A percentile compares a stretch with the other conserved stretches of the same genome.
Evolutionary conservation across 2,797 vertebrate genomes (phyloP).

Genomic region (Anolis apletophallus): DNA sequence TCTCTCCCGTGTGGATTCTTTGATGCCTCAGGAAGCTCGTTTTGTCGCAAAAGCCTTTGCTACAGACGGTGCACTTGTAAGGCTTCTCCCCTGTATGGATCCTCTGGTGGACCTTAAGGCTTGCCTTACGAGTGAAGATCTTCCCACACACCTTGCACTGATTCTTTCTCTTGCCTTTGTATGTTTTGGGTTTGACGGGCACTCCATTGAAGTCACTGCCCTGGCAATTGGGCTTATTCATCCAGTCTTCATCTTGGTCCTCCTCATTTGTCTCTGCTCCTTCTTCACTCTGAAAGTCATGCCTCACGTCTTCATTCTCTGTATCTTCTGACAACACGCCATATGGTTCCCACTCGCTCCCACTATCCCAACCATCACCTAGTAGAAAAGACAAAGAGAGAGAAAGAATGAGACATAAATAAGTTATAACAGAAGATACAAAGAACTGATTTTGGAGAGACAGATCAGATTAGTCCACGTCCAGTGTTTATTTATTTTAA

Average conservation of each 20-base stretch:
- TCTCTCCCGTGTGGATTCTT: slow-evolving; percentile 30
- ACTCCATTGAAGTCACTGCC: not conserved
- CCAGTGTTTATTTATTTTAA: no score
- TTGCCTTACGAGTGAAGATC: slow-evolving; percentile 34
- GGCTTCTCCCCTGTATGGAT: slow-evolving; percentile 34
- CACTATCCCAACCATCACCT: slow-evolving; percentile 20
- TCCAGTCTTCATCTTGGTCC: not conserved
- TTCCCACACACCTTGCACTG: slow-evolving; percentile 40
- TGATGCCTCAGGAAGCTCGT: slow-evolving; percentile 30
- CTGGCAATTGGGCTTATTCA: not conserved
- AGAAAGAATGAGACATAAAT: not conserved
- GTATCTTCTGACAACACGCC: slow-evolving; percentile 25
- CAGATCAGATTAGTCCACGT: not conserved
- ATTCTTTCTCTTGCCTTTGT: slow-evolving; percentile 34
- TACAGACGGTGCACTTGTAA: slow-evolving; percentile 27
- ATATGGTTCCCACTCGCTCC: slow-evolving; percentile 25
- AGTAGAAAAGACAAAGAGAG: not conserved
- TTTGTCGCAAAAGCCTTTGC: slow-evolving; percentile 33
- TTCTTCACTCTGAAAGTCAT: not conserved
- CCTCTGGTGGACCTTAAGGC: slow-evolving; percentile 32
- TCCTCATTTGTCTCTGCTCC: not conserved
- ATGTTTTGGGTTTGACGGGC: not conserved
- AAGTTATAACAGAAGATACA: not conserved
- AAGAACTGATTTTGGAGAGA: not conserved
- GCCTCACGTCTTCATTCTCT: not conserved